phyloP scores from a whole-genome alignment of 1,140 invertebrate genomes.

The Epicauta chinensis region DNA sequence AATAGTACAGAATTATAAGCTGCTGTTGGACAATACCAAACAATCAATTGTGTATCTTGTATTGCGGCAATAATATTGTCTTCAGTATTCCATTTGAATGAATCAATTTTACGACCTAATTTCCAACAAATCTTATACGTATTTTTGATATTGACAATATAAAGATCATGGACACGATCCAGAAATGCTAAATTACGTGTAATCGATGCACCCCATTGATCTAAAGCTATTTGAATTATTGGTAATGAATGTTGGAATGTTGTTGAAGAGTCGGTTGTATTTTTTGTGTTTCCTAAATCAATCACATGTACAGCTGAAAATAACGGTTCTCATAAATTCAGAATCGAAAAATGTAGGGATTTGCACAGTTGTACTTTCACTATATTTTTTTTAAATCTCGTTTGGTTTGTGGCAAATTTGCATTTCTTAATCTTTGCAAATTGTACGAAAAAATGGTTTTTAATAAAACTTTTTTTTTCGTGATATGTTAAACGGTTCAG shows the following conservation, averaged over 20 bases:
- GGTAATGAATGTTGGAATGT: slow-evolving; percentile 57
- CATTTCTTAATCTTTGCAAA: no score
- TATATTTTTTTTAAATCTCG: no score
- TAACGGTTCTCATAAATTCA: slow-evolving; percentile 2
- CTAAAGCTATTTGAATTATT: slow-evolving; percentile 66
- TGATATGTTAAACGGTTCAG: no score
- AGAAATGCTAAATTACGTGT: slow-evolving; percentile 61
- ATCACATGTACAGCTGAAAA: slow-evolving; percentile 76
- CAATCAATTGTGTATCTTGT: slow-evolving; percentile 69
- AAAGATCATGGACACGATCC: slow-evolving; percentile 77
- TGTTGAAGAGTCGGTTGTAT: slow-evolving; percentile 58
- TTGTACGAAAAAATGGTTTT: no score
- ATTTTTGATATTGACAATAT: slow-evolving; percentile 61
- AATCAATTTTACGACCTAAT: slow-evolving; percentile 65
- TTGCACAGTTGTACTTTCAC: no score
- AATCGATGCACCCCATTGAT: slow-evolving; percentile 64
- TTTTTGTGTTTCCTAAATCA: slow-evolving; percentile 67
- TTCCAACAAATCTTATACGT: slow-evolving; percentile 61
- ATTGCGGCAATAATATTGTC: slow-evolving; percentile 80
- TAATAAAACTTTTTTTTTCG: no score
- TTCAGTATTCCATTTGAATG: slow-evolving; percentile 74
- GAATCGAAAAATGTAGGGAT: no score
- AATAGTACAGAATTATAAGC: slow-evolving; percentile 67
- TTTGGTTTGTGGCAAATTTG: no score
- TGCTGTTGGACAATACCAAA: slow-evolving; percentile 82